Evolutionary conservation across 2,113 vertebrate genomes (phyloP), one percentile per base, ranked within the genome.

Genomic region (Embiotoca jacksoni): DNA sequence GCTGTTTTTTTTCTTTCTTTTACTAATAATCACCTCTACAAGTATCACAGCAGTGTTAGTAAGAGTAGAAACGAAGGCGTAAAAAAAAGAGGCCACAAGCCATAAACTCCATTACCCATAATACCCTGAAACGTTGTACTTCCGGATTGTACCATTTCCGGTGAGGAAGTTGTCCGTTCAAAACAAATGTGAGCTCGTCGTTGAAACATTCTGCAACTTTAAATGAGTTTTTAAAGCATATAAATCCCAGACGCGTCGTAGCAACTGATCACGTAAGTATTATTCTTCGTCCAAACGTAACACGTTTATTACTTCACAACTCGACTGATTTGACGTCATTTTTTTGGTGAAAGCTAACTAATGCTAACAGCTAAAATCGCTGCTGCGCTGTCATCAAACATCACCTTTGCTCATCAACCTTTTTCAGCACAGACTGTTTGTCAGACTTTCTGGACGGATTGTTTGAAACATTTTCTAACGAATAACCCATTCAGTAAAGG

Each of bases 91-190:
- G 31, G 2, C 41, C 10, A 3, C 41, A 44, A 11, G 41, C 2
- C 8, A n/a, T 44, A n/a, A 82, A 93, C 92, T 90, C 6, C 87
- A 93, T 63, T 80, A 78, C 87, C 93, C 93, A 92, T 0, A 71
- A 75, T 81, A 31, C 88, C 1, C 1, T 0, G 0, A 0, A 0
- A 3, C n/a, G 0, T 3, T 1, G 11, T 4, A 9, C 2, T 88
- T 89, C 82, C 54, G 61, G 32, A 3, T 23, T 70, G 0, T 30
- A 2, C 55, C 36, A 73, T 64, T 92, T 93, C 93, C 86, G 61
- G 73, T 64, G 1, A 71, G 88, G 88, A 93, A 93, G 85, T 90
- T 56, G 63, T 80, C 65, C 9, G 80, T 84, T 50, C 80, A 85
- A 89, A 90, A 88, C 80, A 88, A 85, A 88, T 52, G 72, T 31